Conservation (phyloP, 2,888 invertebrate genomes). For the Caenorhabditis auriculariae region DNA sequence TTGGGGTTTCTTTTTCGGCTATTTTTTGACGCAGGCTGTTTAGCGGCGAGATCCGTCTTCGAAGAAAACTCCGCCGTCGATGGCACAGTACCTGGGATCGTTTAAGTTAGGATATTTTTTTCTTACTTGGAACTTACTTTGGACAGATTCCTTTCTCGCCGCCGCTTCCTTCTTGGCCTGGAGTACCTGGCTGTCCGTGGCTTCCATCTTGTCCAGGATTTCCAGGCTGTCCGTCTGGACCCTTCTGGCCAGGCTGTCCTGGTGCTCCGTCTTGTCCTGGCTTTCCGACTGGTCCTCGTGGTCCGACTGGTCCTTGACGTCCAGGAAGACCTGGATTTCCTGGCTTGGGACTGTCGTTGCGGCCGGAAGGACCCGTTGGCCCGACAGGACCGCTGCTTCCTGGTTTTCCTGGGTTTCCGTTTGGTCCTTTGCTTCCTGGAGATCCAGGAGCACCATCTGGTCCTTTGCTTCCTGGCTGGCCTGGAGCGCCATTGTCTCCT, state of each 20-base stretch:
- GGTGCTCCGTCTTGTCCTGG: constrained; percentile 35
- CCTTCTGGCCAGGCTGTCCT: constrained; percentile 30
- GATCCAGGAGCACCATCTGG: constrained; percentile 16
- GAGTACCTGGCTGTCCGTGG: constrained; percentile 33
- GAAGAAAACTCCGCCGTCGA: constrained; percentile 38
- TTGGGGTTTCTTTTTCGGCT: background rate
- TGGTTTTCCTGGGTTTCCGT: constrained; percentile 47
- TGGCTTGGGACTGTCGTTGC: constrained; percentile 23
- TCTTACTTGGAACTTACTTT: no score
- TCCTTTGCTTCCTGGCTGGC: constrained; percentile 21
- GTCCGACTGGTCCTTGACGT: constrained; percentile 34
- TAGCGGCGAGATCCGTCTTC: constrained; percentile 58
- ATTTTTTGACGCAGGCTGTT: constrained; percentile 1
- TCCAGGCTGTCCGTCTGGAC: constrained; percentile 33
- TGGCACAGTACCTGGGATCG: constrained; percentile 40
- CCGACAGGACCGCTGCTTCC: constrained; percentile 44
- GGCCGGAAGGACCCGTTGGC: constrained; percentile 34
- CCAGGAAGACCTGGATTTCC: constrained; percentile 41
- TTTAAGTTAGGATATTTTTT: no score
- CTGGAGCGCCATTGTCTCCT: constrained; percentile 26
- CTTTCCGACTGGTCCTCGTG: constrained; percentile 31
- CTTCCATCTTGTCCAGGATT: constrained; percentile 28
- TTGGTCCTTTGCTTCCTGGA: constrained; percentile 36
- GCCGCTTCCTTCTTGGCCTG: constrained; percentile 21
- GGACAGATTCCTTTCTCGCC: constrained; percentile 43